Evolutionary conservation across 2,888 invertebrate species (phyloP).

Genomic region (Petrophora chlorosata): DNA sequence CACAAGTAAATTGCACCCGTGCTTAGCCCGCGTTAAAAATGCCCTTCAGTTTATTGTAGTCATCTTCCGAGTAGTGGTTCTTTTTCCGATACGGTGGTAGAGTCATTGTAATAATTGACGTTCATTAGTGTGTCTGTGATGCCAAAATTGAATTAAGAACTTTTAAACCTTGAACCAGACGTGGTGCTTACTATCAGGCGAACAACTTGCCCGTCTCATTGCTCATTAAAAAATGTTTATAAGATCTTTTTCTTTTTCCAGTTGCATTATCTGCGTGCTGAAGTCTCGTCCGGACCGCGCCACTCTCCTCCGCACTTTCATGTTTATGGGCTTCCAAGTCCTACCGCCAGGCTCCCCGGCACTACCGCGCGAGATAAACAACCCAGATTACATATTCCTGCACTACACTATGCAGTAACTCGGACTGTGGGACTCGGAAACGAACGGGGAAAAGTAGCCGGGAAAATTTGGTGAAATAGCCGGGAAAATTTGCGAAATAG

Average conservation of each 20-base stretch:
- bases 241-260: conserved; percentile 40
- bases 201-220: too few species aligned
- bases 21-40: too few species aligned
- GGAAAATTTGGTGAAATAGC: not conserved
- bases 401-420: conserved; percentile 77
- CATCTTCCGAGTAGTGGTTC: too few species aligned
- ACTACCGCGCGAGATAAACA: conserved; percentile 79
- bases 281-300: conserved; percentile 93
- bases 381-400: conserved; percentile 82
- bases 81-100: too few species aligned
- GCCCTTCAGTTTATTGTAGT: too few species aligned
- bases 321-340: conserved; percentile 97
- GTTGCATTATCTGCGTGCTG: conserved; percentile 88
- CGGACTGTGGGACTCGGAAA: conserved; percentile 30
- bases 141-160: too few species aligned
- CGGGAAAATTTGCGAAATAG: conserved; percentile 1
- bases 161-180: too few species aligned
- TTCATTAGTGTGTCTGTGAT: too few species aligned
- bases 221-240: not conserved
- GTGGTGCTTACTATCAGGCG: too few species aligned
- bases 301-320: conserved; percentile 96
- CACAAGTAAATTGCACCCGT: too few species aligned
- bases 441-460: not conserved
- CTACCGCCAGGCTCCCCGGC: conserved; percentile 90
- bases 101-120: too few species aligned